Evolutionary conservation across 2,888 invertebrate species (phyloP).

Genomic region (Tetragnatha montana): DNA sequence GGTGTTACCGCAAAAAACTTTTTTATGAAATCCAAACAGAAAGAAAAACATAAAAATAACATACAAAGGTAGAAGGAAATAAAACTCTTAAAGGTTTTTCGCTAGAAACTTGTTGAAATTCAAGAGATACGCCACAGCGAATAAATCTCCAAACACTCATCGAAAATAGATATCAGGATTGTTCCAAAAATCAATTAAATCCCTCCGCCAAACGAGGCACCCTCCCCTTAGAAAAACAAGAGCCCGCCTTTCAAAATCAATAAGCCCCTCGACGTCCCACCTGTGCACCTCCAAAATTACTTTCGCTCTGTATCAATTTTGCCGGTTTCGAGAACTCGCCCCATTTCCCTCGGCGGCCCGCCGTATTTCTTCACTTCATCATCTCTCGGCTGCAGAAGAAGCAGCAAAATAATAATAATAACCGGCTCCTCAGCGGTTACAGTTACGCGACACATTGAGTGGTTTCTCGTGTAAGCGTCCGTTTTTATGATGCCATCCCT

Average conservation of each 20-base stretch:
- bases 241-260: constrained; percentile 20
- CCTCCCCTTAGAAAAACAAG: background rate
- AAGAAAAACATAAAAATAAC: too few relatives aligned
- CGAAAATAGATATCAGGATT: background rate
- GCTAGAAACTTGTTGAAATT: background rate
- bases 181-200: background rate
- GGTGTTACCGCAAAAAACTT: too few relatives aligned
- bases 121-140: background rate
- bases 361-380: background rate
- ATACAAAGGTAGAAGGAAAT: too few relatives aligned
- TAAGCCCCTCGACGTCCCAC: constrained; percentile 18
- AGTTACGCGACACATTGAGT: constrained; percentile 51
- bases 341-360: background rate
- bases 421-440: constrained; percentile 20
- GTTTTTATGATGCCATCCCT: constrained; percentile 56
- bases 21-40: too few relatives aligned
- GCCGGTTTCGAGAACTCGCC: background rate
- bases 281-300: constrained; percentile 40
- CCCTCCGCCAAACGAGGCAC: background rate
- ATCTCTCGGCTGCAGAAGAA: background rate
- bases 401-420: constrained; percentile 13
- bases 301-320: constrained; percentile 40
- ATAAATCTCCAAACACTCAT: background rate
- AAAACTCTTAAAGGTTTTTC: too few relatives aligned
- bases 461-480: constrained; percentile 56